Percentiles rank a stretch among this genome's conserved stretches.
These are phyloP conservation scores for Mormyrus hasselquistii DNA, from an alignment of 2,797 vertebrate genomes.

Conservation along the genomic window DNA sequence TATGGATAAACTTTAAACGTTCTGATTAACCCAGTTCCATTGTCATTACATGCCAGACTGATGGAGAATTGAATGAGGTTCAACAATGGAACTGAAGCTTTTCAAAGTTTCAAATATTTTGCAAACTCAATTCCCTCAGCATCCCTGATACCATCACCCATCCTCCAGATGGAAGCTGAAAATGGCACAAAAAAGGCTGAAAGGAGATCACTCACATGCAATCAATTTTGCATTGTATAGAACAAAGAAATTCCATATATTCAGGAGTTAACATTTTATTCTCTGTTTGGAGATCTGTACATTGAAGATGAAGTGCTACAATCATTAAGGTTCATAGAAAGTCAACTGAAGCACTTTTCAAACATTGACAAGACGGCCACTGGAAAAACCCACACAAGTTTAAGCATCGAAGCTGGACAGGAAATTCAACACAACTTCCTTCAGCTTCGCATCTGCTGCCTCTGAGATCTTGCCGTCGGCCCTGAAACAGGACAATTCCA, in stretches of 20 bases:
- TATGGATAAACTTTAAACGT: background rate
- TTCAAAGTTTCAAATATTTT: background rate
- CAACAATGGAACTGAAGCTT: background rate
- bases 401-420: constrained; percentile 69
- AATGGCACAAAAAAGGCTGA: background rate
- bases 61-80: background rate
- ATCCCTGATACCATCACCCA: background rate
- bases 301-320: constrained; percentile 67
- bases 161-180: background rate
- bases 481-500: background rate
- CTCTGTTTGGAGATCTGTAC: constrained; percentile 71
- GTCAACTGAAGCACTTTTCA: constrained; percentile 54
- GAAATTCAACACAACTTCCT: constrained; percentile 84
- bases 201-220: background rate
- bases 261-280: constrained; percentile 71
- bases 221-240: background rate
- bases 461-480: constrained; percentile 50
- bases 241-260: background rate
- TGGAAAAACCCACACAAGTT: constrained; percentile 39
- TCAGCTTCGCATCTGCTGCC: constrained; percentile 82
- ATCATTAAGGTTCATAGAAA: constrained; percentile 57
- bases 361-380: constrained; percentile 52
- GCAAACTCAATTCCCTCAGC: background rate
- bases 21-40: background rate
- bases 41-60: background rate